Percentiles rank a stretch among this genome's conserved stretches.
phyloP scores from a whole-genome alignment of 2,113 vertebrate genomes.

The Illadopsis cleaveri region DNA sequence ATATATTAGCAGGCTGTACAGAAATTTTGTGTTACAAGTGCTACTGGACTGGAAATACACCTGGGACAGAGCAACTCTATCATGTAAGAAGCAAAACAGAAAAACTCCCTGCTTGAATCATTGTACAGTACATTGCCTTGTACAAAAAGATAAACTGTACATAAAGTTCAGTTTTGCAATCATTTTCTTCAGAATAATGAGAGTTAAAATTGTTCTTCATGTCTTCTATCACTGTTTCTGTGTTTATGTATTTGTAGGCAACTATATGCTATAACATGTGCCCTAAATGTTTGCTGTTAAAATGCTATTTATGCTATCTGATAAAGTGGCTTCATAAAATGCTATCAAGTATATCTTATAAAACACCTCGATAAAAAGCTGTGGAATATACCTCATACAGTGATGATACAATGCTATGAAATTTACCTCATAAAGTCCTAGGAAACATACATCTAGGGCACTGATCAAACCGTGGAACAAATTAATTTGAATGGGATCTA shows the following conservation, averaged over 20 bases:
- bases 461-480: neutral
- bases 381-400: neutral
- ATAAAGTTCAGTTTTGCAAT: neutral
- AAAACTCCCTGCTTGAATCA: neutral
- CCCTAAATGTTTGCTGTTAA: neutral
- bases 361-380: neutral
- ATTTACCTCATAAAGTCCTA: neutral
- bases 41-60: neutral
- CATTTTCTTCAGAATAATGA: neutral
- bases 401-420: neutral
- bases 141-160: neutral
- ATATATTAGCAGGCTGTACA: neutral
- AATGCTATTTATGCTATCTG: neutral
- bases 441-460: neutral
- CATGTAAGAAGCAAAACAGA: neutral
- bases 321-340: neutral
- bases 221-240: neutral
- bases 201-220: neutral
- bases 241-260: neutral
- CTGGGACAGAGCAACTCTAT: neutral
- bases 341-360: neutral
- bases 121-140: neutral
- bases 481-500: slow-evolving; percentile 1
- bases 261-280: neutral
- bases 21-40: neutral